Conservation (phyloP, 2,113 vertebrate species). For the Oceanites oceanicus region DNA sequence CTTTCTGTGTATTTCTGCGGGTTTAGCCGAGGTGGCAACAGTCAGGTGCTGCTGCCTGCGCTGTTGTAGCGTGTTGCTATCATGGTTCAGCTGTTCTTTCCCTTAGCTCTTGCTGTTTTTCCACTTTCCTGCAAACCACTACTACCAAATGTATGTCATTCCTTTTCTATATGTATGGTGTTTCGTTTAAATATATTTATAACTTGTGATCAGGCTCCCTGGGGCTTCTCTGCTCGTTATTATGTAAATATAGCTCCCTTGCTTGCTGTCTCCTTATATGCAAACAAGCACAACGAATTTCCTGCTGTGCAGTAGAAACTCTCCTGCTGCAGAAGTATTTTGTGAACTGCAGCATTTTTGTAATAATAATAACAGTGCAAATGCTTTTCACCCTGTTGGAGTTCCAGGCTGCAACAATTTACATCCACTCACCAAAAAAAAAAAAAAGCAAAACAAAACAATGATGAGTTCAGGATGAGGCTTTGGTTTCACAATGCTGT, state of each 20-base stretch:
- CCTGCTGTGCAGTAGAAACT: background rate
- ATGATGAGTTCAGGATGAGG: background rate
- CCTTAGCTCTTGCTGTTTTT: background rate
- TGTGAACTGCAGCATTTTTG: background rate
- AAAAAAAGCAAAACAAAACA: too few species aligned
- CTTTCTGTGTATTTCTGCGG: background rate
- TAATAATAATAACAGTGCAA: background rate
- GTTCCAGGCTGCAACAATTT: background rate
- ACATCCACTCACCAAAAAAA: background rate
- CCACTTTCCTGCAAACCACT: background rate
- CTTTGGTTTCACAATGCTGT: background rate
- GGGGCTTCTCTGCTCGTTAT: background rate
- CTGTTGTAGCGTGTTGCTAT: background rate
- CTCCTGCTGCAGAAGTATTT: background rate
- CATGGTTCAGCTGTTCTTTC: background rate
- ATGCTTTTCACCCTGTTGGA: background rate
- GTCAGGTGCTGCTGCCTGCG: background rate
- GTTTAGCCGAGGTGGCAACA: background rate
- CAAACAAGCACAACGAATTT: background rate
- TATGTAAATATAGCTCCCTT: background rate
- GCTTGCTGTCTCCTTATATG: background rate
- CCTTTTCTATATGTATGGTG: background rate
- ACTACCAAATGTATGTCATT: background rate
- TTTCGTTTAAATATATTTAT: constrained; percentile 2
- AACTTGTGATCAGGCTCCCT: background rate